Base-by-base conservation (phyloP, 2,797 vertebrate species). In the Hipposideros larvatus region DNA sequence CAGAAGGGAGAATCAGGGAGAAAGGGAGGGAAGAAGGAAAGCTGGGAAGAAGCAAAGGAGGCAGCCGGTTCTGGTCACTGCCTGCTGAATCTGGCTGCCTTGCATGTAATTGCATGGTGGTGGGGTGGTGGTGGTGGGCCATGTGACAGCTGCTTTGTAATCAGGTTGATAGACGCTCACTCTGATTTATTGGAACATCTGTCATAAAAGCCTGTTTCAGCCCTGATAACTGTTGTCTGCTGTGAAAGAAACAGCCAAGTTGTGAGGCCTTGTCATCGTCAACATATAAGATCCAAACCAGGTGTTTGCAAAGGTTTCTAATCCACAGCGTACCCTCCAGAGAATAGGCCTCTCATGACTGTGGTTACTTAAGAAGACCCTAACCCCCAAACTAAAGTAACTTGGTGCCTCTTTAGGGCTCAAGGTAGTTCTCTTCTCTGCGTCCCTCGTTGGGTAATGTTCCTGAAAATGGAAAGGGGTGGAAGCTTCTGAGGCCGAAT, bases 281-380 rank as follows among this genome's bases (percentile, higher is more conserved):
- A 70, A 95, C 93, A 65, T 63, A 59, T 34, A 87, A 94, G 83
- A 48, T 55, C 66, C 41, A 86, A 90, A 55, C 55, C 61, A 77
- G 19, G 22, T 43, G 34, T 90, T 86, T 80, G 46, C 57, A 34
- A 70, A 70, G 51, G 11, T 11, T 59, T 78, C 41, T 31, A 2
- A 70, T 75, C 83, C 34, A 71, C 21, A 88, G 51, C 43, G 28
- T 37, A 24, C 28, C 73, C 31, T 83, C 41, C 18, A 34, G 37
- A 46, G 82, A 70, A 77, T 22, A 84, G 31, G 53, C 18, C 75
- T 90, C 5, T 88, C 14, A 7, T 18, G 7, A 37, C n/a, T 0
- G 0, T 5, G 2, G 24, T 77, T 28, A 14, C 37, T 84, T 79
- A 73, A 48, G 74, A 59, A 78, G 34, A n/a, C 16, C 90, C 65